These are phyloP conservation scores for Drosophila paulistorum DNA, from an alignment of 1,140 invertebrate species.

Conservation along the genomic window DNA sequence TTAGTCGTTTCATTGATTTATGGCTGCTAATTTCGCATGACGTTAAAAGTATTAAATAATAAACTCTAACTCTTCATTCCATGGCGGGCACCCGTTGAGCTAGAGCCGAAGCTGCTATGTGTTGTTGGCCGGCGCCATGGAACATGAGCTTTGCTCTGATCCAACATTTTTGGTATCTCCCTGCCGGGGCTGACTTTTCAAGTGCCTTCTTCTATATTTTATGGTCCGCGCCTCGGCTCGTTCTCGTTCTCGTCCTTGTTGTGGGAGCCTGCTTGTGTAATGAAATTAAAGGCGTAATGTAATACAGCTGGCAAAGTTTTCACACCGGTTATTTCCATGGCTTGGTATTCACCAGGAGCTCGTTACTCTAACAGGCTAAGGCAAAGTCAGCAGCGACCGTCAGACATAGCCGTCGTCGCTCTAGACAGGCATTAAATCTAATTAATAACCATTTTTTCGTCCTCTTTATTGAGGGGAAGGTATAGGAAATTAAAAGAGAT, in stretches of 20 bases:
- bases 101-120: slow-evolving; percentile 57
- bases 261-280: slow-evolving; percentile 55
- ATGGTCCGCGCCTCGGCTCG: slow-evolving; percentile 48
- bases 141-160: slow-evolving; percentile 53
- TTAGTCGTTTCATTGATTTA: slow-evolving; percentile 78
- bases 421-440: slow-evolving; percentile 69
- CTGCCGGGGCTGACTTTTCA: slow-evolving; percentile 58
- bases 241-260: slow-evolving; percentile 23
- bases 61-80: slow-evolving; percentile 61
- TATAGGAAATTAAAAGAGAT: not conserved
- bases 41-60: slow-evolving; percentile 78
- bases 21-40: slow-evolving; percentile 75
- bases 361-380: slow-evolving; percentile 37
- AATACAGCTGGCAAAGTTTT: slow-evolving; percentile 78
- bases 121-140: slow-evolving; percentile 47
- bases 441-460: slow-evolving; percentile 45
- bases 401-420: slow-evolving; percentile 24
- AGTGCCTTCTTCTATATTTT: slow-evolving; percentile 73
- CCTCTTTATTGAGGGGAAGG: slow-evolving; percentile 22
- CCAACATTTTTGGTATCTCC: not conserved
- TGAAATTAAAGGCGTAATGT: slow-evolving; percentile 80
- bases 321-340: slow-evolving; percentile 71
- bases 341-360: slow-evolving; percentile 18
- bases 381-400: slow-evolving; percentile 8
- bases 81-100: not conserved